A percentile compares a stretch with the other conserved stretches of the same genome.
These are phyloP conservation scores for Halcyon malimbica DNA, from an alignment of 2,113 vertebrate species.

Conservation along the genomic window DNA sequence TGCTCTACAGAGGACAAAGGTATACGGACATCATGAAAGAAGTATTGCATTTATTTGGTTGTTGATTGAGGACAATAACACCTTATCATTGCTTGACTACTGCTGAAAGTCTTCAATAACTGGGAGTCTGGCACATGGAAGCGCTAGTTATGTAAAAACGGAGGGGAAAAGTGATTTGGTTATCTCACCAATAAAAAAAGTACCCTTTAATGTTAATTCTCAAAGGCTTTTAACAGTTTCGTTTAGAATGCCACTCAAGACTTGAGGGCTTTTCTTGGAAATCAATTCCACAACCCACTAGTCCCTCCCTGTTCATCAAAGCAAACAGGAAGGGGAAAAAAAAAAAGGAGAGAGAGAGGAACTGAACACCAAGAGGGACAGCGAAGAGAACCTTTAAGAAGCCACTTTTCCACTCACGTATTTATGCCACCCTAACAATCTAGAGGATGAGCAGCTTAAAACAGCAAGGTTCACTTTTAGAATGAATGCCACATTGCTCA, in stretches of 20 bases:
- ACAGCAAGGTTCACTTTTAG: not conserved
- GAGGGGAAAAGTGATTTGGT: not conserved
- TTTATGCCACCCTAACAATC: not conserved
- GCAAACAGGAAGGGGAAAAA: not conserved
- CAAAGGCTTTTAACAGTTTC: not conserved
- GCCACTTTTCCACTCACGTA: not conserved
- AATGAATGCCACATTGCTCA: not conserved
- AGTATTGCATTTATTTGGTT: not conserved
- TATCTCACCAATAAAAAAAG: not conserved
- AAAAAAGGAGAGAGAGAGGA: not conserved
- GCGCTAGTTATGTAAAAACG: not conserved
- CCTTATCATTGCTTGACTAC: not conserved
- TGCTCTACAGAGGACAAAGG: not conserved
- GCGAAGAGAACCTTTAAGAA: not conserved
- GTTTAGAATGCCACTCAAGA: not conserved
- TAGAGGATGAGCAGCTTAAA: not conserved
- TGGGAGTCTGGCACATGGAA: not conserved
- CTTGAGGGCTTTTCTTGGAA: not conserved
- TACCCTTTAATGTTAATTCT: not conserved
- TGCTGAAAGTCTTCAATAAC: not conserved
- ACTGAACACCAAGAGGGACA: not conserved
- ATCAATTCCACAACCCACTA: not conserved
- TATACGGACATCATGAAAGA: accelerated
- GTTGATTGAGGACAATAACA: not conserved
- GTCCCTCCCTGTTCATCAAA: not conserved